Percentiles rank a stretch among this genome's conserved stretches.
Evolutionary conservation across 23 tunicate species (phyloP).

Genomic region (Trididemnum nubilum): DNA sequence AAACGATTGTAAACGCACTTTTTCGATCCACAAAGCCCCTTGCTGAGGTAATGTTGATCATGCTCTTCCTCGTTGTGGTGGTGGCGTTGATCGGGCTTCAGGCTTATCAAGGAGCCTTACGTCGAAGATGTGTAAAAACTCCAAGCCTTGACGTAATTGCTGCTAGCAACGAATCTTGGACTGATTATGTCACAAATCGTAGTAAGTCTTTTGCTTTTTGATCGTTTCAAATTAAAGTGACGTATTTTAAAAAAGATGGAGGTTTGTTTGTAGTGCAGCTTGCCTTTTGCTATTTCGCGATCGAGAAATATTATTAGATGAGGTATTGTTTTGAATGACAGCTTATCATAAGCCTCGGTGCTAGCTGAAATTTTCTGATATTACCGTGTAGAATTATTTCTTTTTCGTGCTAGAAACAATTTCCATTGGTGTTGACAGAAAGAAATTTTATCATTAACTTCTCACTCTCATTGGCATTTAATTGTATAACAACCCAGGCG

Average conservation of each 20-base stretch:
- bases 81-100: slow-evolving; percentile 89
- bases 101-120: slow-evolving; percentile 84
- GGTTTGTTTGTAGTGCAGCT: background rate
- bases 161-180: slow-evolving; percentile 6
- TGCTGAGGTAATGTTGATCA: slow-evolving; percentile 93
- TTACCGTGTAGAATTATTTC: no score
- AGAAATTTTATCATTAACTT: no score
- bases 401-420: no score
- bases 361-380: no score
- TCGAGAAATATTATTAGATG: no score
- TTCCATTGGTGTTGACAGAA: no score
- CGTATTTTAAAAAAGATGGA: background rate
- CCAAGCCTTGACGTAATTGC: background rate
- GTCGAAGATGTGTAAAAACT: slow-evolving; percentile 62
- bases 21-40: slow-evolving; percentile 90
- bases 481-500: no score
- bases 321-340: no score
- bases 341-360: no score
- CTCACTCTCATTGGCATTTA: no score
- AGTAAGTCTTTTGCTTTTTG: no score
- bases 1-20: slow-evolving; percentile 93
- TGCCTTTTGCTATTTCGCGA: no score
- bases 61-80: slow-evolving; percentile 79
- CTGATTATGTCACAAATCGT: slow-evolving; percentile 22
- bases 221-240: background rate